phyloP scores from a whole-genome alignment of 1,140 invertebrate species.

The Arctopsyche grandis region DNA sequence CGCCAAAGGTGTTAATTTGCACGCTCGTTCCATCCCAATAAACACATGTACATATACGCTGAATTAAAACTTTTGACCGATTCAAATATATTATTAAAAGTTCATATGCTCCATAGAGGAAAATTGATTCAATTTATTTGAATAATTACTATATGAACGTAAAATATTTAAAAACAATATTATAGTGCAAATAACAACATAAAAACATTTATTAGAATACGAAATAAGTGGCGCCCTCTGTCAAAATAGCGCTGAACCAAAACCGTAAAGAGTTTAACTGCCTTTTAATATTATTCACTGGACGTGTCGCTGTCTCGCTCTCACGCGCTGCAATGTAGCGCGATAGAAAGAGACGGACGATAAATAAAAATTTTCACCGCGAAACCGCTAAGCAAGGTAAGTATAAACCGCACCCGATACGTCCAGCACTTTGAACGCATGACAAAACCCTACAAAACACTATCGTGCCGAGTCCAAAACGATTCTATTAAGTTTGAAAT shows the following conservation, averaged over 20 bases:
- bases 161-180: too few relatives aligned
- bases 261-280: slow-evolving; percentile 44
- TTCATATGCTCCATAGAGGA: too few relatives aligned
- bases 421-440: too few relatives aligned
- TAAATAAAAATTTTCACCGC: slow-evolving; percentile 49
- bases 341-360: slow-evolving; percentile 26
- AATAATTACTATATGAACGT: too few relatives aligned
- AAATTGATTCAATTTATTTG: too few relatives aligned
- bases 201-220: slow-evolving; percentile 27
- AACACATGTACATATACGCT: too few relatives aligned
- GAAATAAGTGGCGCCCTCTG: slow-evolving; percentile 40
- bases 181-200: too few relatives aligned
- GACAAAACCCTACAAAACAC: too few relatives aligned
- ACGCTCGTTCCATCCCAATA: too few relatives aligned
- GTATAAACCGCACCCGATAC: slow-evolving; percentile 26
- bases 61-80: too few relatives aligned
- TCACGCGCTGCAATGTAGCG: background rate
- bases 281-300: slow-evolving; percentile 49
- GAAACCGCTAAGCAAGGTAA: slow-evolving; percentile 3
- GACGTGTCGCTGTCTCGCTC: slow-evolving; percentile 35
- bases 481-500: background rate
- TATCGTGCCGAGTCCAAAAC: too few relatives aligned
- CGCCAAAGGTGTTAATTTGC: background rate
- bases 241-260: slow-evolving; percentile 38
- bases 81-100: too few relatives aligned